phyloP scores from a whole-genome alignment of 2,888 invertebrate genomes.

The Rapana venosa region DNA sequence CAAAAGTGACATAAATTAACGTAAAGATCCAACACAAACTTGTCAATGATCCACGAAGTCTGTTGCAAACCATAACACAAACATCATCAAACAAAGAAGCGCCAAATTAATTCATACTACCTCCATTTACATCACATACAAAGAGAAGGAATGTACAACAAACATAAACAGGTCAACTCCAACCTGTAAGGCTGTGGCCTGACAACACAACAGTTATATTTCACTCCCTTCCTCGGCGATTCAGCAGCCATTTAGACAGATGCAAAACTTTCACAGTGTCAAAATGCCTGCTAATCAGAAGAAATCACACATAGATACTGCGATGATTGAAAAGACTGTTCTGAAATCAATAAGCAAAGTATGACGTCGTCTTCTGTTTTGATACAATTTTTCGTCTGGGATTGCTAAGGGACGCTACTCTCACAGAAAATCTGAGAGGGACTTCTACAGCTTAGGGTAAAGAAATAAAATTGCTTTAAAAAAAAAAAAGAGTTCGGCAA shows the following conservation, averaged over 20 bases:
- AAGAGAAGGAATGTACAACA: background rate
- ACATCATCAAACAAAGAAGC: background rate
- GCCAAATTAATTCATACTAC: background rate
- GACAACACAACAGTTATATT: slow-evolving; percentile 84
- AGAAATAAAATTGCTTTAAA: too few relatives aligned
- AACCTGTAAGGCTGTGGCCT: slow-evolving; percentile 88
- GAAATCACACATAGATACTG: background rate
- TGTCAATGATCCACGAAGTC: too few relatives aligned
- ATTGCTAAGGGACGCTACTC: slow-evolving; percentile 31
- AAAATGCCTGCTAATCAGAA: background rate
- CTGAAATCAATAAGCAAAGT: slow-evolving; percentile 20
- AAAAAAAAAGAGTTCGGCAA: too few relatives aligned
- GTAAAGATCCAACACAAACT: too few relatives aligned
- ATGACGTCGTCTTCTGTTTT: slow-evolving; percentile 49
- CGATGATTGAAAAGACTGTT: slow-evolving; percentile 6
- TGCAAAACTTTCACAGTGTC: background rate
- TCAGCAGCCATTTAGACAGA: slow-evolving; percentile 75
- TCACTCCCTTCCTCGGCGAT: slow-evolving; percentile 75
- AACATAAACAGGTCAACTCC: slow-evolving; percentile 12
- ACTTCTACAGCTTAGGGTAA: too few relatives aligned
- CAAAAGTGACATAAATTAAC: too few relatives aligned
- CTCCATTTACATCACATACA: background rate
- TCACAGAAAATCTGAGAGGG: background rate
- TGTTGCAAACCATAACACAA: background rate
- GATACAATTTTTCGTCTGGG: slow-evolving; percentile 28